These are phyloP conservation scores for Xestia xanthographa DNA, from an alignment of 2,888 invertebrate species.

Conservation along the genomic window DNA sequence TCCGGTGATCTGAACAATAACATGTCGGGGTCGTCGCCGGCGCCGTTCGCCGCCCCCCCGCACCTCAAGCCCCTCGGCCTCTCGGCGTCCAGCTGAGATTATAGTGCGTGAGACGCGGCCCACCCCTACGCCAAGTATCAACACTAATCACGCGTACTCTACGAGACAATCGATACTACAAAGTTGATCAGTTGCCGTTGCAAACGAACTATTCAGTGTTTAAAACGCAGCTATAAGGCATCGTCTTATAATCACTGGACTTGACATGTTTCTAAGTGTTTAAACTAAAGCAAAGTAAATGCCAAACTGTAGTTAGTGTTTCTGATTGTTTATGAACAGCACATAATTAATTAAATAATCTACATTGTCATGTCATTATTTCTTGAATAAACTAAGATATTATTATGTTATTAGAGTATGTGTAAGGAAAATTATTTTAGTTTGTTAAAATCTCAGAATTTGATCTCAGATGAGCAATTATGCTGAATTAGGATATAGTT, in stretches of 20 bases:
- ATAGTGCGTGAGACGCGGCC: slow-evolving; percentile 86
- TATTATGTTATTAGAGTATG: slow-evolving; percentile 61
- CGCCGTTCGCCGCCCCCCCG: slow-evolving; percentile 86
- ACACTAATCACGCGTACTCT: slow-evolving; percentile 76
- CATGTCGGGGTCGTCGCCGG: slow-evolving; percentile 91
- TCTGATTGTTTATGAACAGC: slow-evolving; percentile 66
- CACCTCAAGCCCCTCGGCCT: slow-evolving; percentile 91
- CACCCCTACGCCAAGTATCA: slow-evolving; percentile 88
- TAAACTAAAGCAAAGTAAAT: slow-evolving; percentile 80
- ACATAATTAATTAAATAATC: slow-evolving; percentile 56
- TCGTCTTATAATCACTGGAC: slow-evolving; percentile 51
- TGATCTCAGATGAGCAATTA: slow-evolving; percentile 85
- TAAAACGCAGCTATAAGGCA: slow-evolving; percentile 55
- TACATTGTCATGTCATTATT: slow-evolving; percentile 58
- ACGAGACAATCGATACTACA: slow-evolving; percentile 50
- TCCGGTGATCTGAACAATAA: slow-evolving; percentile 93
- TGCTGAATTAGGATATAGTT: slow-evolving; percentile 73
- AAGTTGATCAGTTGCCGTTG: slow-evolving; percentile 51
- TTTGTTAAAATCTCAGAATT: slow-evolving; percentile 76
- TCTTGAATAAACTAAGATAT: slow-evolving; percentile 60
- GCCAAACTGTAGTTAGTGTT: slow-evolving; percentile 81
- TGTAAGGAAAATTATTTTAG: slow-evolving; percentile 62
- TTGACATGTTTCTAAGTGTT: slow-evolving; percentile 63
- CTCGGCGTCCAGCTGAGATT: slow-evolving; percentile 92
- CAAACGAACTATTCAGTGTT: slow-evolving; percentile 60